Percentiles rank a stretch among this genome's conserved stretches.
Evolutionary conservation across 37 sponge, comb jelly and placozoan genomes (phyloP).

Genomic region (Ianthella basta): DNA sequence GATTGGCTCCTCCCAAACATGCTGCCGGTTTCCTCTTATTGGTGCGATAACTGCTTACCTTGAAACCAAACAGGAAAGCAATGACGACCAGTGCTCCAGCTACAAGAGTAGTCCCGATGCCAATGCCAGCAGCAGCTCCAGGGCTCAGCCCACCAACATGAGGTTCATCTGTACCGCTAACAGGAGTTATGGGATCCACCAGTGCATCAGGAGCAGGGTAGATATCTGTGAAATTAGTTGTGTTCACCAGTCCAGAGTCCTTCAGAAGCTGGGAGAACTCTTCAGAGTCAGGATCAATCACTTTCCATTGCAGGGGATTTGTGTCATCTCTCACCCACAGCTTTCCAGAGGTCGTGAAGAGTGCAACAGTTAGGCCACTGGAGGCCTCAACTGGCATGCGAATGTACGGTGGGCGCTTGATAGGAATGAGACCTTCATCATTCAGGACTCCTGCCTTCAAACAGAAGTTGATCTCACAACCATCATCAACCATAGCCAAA

Average conservation of each 20-base stretch:
- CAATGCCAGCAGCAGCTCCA: conserved; percentile 30
- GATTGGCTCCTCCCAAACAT: neutral
- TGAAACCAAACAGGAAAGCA: neutral
- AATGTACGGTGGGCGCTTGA: conserved; percentile 22
- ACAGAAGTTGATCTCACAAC: conserved; percentile 30
- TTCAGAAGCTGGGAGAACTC: conserved; percentile 14
- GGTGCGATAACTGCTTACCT: too few species aligned
- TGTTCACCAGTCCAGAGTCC: neutral
- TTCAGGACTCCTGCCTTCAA: conserved; percentile 22
- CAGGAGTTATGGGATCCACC: neutral
- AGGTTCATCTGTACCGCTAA: neutral
- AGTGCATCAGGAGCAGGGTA: too few species aligned
- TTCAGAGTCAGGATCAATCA: neutral
- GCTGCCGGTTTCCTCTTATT: neutral
- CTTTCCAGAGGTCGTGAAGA: conserved; percentile 3
- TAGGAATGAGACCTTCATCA: conserved; percentile 20
- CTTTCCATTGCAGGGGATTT: conserved; percentile 1
- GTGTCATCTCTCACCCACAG: conserved; percentile 23
- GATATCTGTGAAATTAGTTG: neutral
- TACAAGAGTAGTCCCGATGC: neutral
- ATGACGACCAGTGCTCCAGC: neutral
- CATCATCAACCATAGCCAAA: conserved; percentile 25
- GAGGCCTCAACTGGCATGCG: neutral
- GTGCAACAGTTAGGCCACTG: neutral
- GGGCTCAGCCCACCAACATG: neutral